Base-by-base conservation (phyloP, 2,113 vertebrate genomes). In the Phylloscopus trochilus region DNA sequence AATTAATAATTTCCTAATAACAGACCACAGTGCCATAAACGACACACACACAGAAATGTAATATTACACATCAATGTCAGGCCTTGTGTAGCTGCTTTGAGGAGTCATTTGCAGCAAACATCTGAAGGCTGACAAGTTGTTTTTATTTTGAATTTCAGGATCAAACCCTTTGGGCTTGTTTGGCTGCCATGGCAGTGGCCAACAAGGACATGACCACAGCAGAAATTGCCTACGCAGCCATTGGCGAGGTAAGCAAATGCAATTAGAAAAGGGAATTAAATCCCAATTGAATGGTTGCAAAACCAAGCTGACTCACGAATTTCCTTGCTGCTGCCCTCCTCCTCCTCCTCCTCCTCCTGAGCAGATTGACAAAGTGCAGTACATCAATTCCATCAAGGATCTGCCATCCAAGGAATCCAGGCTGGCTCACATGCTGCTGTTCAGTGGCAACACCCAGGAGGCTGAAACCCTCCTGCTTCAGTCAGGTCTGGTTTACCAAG, bases 171-270 rank as follows among this genome's bases (percentile, higher is more conserved):
- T 99, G 99, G 99, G 98, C 99, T 1, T 99, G 99, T 83, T 97
- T 99, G n/a, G 99, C 99, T 85, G 99, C 98, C 39, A 99, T 99
- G 99, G 98, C 99, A 9, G 98, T 99, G 97, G 98, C 98, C 94
- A 98, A 91, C 95, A 97, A 97, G 89, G 99, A 99, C 77, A 98
- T 99, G 97, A 97, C 81, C 60, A 99, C 99, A 13, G 99, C 99
- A 17, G 99, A 99, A 89, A 98, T 98, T 9, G 99, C 99, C 80
- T 99, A 99, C 1, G 99, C 99, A 8, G 98, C 99, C 3, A 98
- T 99, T 8, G 98, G 98, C 33, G 98, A 99, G 98, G 99, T 99
- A 85, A 97, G 97, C 79, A 53, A 64, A 59, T 0, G 2, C 6
- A 6, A 0, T 13, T 4, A 8, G 7, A 2, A 59, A 68, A 64